These are phyloP conservation scores for Uropsilus gracilis DNA, from an alignment of 2,113 vertebrate species.

Conservation along the genomic window DNA sequence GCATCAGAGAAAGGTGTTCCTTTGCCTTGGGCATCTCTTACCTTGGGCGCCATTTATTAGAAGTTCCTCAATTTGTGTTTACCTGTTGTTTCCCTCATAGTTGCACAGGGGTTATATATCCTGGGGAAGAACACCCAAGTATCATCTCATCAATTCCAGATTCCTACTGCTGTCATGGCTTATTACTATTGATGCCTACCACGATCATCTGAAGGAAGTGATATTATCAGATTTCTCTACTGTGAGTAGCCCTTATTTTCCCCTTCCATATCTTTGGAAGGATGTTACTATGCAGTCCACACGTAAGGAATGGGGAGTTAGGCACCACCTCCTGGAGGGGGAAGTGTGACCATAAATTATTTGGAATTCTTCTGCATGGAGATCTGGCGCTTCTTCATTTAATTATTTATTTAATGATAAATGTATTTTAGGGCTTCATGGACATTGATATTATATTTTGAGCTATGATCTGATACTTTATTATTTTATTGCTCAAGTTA, in stretches of 20 bases:
- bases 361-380: neutral
- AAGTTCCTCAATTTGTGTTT: too few species aligned
- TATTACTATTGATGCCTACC: neutral
- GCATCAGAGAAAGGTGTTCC: too few species aligned
- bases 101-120: neutral
- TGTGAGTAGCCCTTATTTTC: neutral
- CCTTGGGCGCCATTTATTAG: too few species aligned
- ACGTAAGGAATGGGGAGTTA: neutral
- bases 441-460: neutral
- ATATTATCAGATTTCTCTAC: neutral
- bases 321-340: neutral
- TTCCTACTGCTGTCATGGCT: fast-evolving
- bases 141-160: neutral
- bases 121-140: neutral
- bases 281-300: neutral
- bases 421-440: neutral
- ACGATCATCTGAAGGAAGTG: too few species aligned
- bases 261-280: neutral
- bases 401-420: neutral
- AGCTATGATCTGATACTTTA: neutral
- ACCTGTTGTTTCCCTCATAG: too few species aligned
- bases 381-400: neutral
- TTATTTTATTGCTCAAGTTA: neutral
- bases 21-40: too few species aligned
- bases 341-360: neutral